These are phyloP conservation scores for Syritta pipiens DNA, from an alignment of 2,888 invertebrate genomes.

Conservation along the genomic window DNA sequence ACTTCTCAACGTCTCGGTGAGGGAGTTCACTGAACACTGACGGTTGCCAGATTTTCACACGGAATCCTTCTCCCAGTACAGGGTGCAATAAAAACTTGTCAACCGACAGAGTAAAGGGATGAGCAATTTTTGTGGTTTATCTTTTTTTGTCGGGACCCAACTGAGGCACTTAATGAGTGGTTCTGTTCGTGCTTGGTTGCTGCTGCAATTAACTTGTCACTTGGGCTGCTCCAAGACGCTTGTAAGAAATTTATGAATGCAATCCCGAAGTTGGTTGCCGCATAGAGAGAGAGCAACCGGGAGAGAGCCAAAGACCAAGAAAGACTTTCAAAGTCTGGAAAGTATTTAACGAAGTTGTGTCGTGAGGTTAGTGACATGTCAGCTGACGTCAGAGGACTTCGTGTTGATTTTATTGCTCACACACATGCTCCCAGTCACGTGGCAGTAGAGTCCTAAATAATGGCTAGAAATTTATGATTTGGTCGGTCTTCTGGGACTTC, in stretches of 20 bases:
- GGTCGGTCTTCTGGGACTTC: no score
- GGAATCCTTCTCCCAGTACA: neutral
- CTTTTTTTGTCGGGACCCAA: neutral
- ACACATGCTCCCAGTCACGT: no score
- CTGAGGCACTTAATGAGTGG: constrained; percentile 7
- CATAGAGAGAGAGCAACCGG: no score
- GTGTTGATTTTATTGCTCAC: no score
- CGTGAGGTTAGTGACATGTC: neutral
- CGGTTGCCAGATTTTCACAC: neutral
- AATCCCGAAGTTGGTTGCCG: neutral
- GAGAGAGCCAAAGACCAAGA: neutral
- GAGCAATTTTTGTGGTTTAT: neutral
- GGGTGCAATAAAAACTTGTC: neutral
- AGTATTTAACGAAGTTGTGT: constrained; percentile 17
- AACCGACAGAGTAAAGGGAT: neutral
- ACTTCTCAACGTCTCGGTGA: neutral
- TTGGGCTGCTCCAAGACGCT: neutral
- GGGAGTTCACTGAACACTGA: neutral
- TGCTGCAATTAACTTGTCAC: constrained; percentile 37
- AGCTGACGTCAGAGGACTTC: neutral
- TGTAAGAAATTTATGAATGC: constrained; percentile 8
- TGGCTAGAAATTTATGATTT: no score
- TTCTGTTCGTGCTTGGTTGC: constrained; percentile 2
- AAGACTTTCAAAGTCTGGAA: constrained; percentile 25
- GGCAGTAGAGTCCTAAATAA: no score